Percentiles rank a stretch among this genome's conserved stretches.
Evolutionary conservation across 2,888 invertebrate species (phyloP).

Genomic region (Drosophila atripex): DNA sequence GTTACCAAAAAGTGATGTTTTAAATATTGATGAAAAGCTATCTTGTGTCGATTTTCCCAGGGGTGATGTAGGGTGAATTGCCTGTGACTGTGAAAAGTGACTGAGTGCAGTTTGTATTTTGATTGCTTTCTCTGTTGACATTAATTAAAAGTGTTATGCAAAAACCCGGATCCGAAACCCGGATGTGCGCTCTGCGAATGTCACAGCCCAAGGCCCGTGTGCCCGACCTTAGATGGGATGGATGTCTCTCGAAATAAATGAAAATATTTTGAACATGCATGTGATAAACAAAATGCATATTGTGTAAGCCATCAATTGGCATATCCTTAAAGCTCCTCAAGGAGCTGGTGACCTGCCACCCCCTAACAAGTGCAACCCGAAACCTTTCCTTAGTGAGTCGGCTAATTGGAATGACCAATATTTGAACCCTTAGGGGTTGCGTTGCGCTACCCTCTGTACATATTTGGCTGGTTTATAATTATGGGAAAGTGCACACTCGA

Average conservation of each 20-base stretch:
- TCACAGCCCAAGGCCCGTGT: conserved; percentile 24
- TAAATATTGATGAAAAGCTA: conserved; percentile 3
- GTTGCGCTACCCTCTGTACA: conserved; percentile 27
- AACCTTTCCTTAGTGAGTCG: conserved; percentile 54
- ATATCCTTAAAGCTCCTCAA: conserved; percentile 7
- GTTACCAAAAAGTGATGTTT: background rate
- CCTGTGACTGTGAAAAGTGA: conserved; percentile 30
- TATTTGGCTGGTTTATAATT: conserved; percentile 59
- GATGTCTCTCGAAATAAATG: background rate
- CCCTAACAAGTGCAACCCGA: conserved; percentile 45
- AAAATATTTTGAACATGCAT: background rate
- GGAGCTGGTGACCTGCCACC: conserved; percentile 6
- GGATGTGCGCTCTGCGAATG: conserved; percentile 44
- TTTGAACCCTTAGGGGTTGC: conserved; percentile 65
- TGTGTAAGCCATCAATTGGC: background rate
- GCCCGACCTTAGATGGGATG: background rate
- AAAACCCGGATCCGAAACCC: conserved; percentile 60
- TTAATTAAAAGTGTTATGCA: conserved; percentile 76
- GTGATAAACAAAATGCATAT: conserved; percentile 1
- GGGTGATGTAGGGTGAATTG: conserved; percentile 17
- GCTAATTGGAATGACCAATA: conserved; percentile 73
- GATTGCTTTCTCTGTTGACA: conserved; percentile 50
- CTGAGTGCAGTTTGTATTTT: conserved; percentile 25
- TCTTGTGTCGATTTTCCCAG: conserved; percentile 46
- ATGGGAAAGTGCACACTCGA: conserved; percentile 59